Percentiles rank a stretch among this genome's conserved stretches.
phyloP scores from a whole-genome alignment of 1,140 invertebrate genomes.

The Daktulosphaira vitifoliae region DNA sequence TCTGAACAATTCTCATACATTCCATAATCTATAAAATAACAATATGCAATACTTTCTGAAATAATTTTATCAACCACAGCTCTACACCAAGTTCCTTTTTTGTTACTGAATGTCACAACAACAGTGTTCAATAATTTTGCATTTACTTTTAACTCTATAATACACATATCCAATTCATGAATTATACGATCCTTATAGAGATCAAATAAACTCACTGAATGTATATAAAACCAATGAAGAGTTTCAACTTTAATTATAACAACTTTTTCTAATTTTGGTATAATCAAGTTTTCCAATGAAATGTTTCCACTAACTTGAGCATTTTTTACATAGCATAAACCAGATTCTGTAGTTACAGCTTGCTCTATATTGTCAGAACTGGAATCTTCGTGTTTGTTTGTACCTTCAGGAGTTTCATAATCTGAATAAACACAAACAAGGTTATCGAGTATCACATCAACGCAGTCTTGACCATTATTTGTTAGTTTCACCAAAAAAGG shows the following conservation, averaged over 20 bases:
- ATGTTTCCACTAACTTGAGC: no score
- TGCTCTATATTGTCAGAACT: no score
- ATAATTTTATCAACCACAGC: background rate
- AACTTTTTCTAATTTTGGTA: conserved; percentile 1
- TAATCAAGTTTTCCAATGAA: background rate
- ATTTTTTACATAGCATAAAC: no score
- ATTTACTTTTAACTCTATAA: background rate
- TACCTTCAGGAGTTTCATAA: no score
- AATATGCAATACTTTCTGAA: background rate
- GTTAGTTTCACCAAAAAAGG: conserved; percentile 1
- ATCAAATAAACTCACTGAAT: background rate
- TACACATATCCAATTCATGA: background rate
- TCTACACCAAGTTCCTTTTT: conserved; percentile 9
- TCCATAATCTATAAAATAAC: conserved; percentile 16
- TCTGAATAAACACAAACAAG: no score
- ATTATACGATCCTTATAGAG: background rate
- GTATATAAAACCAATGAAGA: background rate
- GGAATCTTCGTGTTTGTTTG: no score
- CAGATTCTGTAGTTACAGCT: no score
- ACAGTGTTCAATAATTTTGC: background rate
- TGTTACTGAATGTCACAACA: background rate
- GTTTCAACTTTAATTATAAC: background rate
- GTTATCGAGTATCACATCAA: background rate
- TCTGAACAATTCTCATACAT: background rate
- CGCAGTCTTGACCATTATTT: background rate